phyloP scores from a whole-genome alignment of 2,888 invertebrate species.

The Empis stercorea region DNA sequence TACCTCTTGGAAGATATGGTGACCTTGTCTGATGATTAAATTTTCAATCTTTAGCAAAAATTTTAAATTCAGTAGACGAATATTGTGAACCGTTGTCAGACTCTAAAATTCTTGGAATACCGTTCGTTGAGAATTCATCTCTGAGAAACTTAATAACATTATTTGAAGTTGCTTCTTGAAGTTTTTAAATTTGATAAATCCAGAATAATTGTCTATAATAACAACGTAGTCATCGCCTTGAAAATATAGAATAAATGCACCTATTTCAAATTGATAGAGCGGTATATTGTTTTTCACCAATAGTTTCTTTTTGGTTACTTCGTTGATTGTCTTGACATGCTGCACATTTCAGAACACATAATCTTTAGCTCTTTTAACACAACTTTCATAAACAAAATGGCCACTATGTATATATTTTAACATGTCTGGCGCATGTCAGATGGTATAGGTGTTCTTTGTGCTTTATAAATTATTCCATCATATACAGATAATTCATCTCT shows the following conservation, averaged over 20 bases:
- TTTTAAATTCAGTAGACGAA: conserved; percentile 12
- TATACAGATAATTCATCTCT: conserved; percentile 6
- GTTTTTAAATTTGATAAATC: conserved; percentile 4
- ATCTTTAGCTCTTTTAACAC: too few relatives aligned
- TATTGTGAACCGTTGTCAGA: conserved; percentile 17
- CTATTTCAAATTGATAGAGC: conserved; percentile 3
- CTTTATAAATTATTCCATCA: conserved; percentile 2
- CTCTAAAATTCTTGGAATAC: conserved; percentile 12
- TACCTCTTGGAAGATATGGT: conserved; percentile 5
- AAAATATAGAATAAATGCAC: conserved; percentile 5
- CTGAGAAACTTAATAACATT: conserved; percentile 4
- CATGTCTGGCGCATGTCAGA: conserved; percentile 1
- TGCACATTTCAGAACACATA: too few relatives aligned
- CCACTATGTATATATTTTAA: conserved; percentile 2
- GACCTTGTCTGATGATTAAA: conserved; percentile 12
- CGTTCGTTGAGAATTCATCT: conserved; percentile 2
- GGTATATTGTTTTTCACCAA: too few relatives aligned
- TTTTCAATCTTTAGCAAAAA: conserved; percentile 13
- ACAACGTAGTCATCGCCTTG: conserved; percentile 2
- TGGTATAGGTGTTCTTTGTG: conserved; percentile 2
- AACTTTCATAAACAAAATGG: too few relatives aligned
- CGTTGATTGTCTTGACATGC: too few relatives aligned
- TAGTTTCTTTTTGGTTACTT: too few relatives aligned
- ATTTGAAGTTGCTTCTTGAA: background rate
- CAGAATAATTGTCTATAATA: conserved; percentile 4